Base-by-base conservation (phyloP, 2,888 invertebrate species). In the Apeira syringaria region DNA sequence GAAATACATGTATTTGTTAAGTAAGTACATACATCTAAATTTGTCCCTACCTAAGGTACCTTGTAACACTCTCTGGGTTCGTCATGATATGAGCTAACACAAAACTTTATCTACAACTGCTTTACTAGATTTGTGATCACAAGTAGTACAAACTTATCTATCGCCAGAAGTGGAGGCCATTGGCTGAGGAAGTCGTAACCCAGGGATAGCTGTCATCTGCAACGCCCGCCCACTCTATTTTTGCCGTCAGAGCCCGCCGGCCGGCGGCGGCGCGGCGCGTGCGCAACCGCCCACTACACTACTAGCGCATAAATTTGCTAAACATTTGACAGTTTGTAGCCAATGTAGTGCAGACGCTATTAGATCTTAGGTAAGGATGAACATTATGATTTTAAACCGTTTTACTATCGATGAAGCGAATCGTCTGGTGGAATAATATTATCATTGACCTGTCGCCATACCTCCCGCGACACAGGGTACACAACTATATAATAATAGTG, bases 121-220 rank as follows among this genome's bases (percentile, higher is more conserved):
- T n/a, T n/a, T n/a, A n/a, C n/a, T n/a, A n/a, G n/a, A n/a, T n/a
- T n/a, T n/a, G 31, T 47, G 45, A 39, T 47, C 35, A 13, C 29
- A 9, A 41, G 33, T 22, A 44, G 10, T 39, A 28, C 26, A 44
- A 43, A 49, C 9, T 52, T 49, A 47, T 22, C 22, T 7, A 24
- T 20, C 9, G 8, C 8, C 9, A 8, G 8, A 36, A 54, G 50
- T 52, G 54, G 69, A 81, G 85, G 84, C 80, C 85, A 80, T 83
- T 86, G 86, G 86, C 88, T 83, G 86, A 83, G 88, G 88, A 89
- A 89, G 88, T 89, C 83, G 79, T 89, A 89, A 89, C 85, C 71
- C 67, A 68, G 64, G 77, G 80, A 77, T 80, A 80, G 85, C 84
- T 82, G 85, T 87, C 86, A 75, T 80, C 76, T 83, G 83, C 78